Evolutionary conservation across 53 echinoderm and acorn worm species (phyloP).

Genomic region (Apostichopus leukothele): DNA sequence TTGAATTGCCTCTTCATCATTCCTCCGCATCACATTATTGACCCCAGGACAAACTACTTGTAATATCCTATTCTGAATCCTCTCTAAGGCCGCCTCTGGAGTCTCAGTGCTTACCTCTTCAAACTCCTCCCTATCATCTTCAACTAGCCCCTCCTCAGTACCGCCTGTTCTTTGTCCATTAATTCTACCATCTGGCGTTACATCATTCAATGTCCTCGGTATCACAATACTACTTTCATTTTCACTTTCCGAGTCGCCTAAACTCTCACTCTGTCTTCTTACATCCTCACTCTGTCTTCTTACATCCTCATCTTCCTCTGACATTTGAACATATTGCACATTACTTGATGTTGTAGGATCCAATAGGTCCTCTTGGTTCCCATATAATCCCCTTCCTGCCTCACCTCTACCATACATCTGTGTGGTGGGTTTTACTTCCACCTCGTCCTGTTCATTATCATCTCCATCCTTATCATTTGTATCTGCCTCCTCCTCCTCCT

Average conservation of each 20-base stretch:
- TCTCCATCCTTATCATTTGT: neutral
- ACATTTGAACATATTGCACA: conserved; percentile 42
- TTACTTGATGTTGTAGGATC: neutral
- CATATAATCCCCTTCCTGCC: neutral
- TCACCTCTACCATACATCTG: neutral
- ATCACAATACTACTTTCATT: conserved; percentile 50
- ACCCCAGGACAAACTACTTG: neutral
- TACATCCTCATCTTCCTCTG: conserved; percentile 2
- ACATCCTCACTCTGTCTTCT: conserved; percentile 44
- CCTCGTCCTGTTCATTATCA: neutral
- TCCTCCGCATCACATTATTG: neutral
- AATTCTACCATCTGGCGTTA: conserved; percentile 55
- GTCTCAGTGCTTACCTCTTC: conserved; percentile 31
- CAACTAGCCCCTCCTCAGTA: neutral
- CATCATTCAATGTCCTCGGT: conserved; percentile 85
- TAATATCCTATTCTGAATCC: conserved; percentile 22
- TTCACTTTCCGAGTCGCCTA: conserved; percentile 35
- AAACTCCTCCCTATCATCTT: neutral
- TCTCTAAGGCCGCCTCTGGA: conserved; percentile 35
- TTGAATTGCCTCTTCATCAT: neutral
- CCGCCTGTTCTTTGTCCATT: neutral
- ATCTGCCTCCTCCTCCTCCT: conserved; percentile 3
- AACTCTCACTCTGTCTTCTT: neutral
- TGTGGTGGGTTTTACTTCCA: neutral
- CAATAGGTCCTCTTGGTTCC: neutral